Evolutionary conservation across 1,140 invertebrate genomes (phyloP).

Genomic region (Megathymus violae): DNA sequence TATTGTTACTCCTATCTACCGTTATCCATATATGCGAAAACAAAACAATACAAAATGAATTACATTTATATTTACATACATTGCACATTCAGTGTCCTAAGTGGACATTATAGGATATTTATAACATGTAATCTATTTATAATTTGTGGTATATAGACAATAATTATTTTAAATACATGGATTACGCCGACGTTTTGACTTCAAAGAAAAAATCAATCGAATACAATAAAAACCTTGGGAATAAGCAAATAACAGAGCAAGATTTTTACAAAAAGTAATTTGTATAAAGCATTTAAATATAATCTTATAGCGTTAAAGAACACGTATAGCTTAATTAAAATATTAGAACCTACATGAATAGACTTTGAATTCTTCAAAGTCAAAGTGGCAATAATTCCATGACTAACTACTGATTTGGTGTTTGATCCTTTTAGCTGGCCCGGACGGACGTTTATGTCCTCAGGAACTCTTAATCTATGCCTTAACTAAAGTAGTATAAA

Average conservation of each 20-base stretch:
- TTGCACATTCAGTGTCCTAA: constrained; percentile 43
- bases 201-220: constrained; percentile 42
- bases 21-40: constrained; percentile 10
- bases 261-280: background rate
- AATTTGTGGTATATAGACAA: constrained; percentile 76
- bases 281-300: background rate
- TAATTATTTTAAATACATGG: constrained; percentile 57
- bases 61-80: constrained; percentile 54
- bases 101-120: constrained; percentile 46
- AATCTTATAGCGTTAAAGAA: too few relatives aligned
- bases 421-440: constrained; percentile 74
- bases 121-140: constrained; percentile 54
- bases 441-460: constrained; percentile 77
- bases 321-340: background rate
- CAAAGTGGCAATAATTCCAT: constrained; percentile 47
- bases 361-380: constrained; percentile 49
- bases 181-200: constrained; percentile 46
- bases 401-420: constrained; percentile 81
- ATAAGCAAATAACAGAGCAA: background rate
- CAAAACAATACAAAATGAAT: background rate
- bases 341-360: background rate
- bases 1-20: constrained; percentile 19
- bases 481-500: constrained; percentile 23
- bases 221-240: constrained; percentile 3
- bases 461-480: constrained; percentile 69